Evolutionary conservation across 2,888 invertebrate species (phyloP).

Genomic region (Drosophila robusta): DNA sequence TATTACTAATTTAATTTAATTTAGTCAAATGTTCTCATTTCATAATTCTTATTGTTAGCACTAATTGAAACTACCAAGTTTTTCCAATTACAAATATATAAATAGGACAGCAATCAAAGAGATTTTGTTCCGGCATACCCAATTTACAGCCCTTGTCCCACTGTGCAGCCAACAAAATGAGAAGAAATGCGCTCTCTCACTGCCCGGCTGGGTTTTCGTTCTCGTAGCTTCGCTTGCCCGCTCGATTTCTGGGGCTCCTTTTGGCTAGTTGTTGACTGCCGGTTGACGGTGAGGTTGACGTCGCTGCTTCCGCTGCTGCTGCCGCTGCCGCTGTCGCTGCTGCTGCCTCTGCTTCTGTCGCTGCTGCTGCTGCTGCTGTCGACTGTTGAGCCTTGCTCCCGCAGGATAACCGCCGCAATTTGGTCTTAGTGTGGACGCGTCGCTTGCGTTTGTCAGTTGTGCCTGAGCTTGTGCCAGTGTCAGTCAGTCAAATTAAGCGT

Average conservation of each 20-base stretch:
- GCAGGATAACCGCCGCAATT: constrained; percentile 61
- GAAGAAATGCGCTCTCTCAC: constrained; percentile 30
- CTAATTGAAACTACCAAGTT: too few species aligned
- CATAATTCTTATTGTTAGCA: too few species aligned
- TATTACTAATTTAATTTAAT: too few species aligned
- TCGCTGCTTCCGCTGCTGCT: constrained; percentile 17
- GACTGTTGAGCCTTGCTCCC: constrained; percentile 64
- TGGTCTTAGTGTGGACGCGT: constrained; percentile 64
- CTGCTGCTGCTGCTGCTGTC: constrained; percentile 23
- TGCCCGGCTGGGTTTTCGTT: constrained; percentile 21
- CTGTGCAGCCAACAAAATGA: constrained; percentile 50
- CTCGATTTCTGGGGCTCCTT: constrained; percentile 51
- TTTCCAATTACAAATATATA: too few species aligned
- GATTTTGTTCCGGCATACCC: too few species aligned
- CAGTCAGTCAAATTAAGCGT: constrained; percentile 53
- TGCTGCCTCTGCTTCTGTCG: constrained; percentile 14
- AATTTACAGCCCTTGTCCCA: constrained; percentile 13
- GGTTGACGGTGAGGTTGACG: constrained; percentile 48
- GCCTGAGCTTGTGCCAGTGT: constrained; percentile 73
- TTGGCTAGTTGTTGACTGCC: constrained; percentile 63
- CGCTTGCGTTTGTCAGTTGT: constrained; percentile 72
- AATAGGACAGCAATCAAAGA: too few species aligned
- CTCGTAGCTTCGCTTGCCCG: constrained; percentile 25
- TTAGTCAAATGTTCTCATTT: too few species aligned
- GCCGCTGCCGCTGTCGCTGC: constrained; percentile 3